Evolutionary conservation across 2,888 invertebrate species (phyloP), one percentile per base, ranked within the genome.

Genomic region (Polydrusus tereticollis): DNA sequence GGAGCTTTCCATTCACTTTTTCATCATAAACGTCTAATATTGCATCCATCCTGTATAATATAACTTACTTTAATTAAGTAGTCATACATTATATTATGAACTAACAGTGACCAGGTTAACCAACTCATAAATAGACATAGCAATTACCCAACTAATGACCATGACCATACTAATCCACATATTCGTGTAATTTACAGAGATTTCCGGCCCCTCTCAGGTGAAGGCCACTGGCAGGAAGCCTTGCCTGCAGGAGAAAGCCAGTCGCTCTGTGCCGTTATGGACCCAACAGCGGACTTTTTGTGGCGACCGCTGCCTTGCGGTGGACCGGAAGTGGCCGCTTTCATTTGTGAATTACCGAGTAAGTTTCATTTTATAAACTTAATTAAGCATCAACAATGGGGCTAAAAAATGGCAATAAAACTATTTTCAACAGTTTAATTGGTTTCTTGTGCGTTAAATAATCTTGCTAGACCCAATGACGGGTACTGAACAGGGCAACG

Each of bases 311-410:
- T 91, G 57, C 88, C 90, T 10, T 94, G 94, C 80, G 93, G 93
- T 8, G 93, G 93, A 21, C 93, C 93, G 0, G 91, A 92, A 75
- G 90, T 92, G 0, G 93, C 93, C 0, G 91, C 93, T 6, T 94
- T 94, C 83, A 90, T 94, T 75, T 94, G 94, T 82, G 93, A 94
- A 88, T 87, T 93, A 81, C 92, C 93, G 80, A 93, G 93, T 93
- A 86, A 84, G 79, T 72, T 20, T 26, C 6, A 21, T 8, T 43
- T 45, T 60, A 26, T 26, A 26, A 41, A 33, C 33, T 36, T 57
- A 7, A 57, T 57, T 23, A 57, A 26, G 57, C 12, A 14, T 26
- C 18, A 26, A 21, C 10, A 23, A n/a, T n/a, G 23, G 26, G 14
- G 7, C 50, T 50, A 50, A 50, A 50, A 50, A 50, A 10, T 6